Evolutionary conservation across 2,888 invertebrate species (phyloP).

Genomic region (Andrena camellia): DNA sequence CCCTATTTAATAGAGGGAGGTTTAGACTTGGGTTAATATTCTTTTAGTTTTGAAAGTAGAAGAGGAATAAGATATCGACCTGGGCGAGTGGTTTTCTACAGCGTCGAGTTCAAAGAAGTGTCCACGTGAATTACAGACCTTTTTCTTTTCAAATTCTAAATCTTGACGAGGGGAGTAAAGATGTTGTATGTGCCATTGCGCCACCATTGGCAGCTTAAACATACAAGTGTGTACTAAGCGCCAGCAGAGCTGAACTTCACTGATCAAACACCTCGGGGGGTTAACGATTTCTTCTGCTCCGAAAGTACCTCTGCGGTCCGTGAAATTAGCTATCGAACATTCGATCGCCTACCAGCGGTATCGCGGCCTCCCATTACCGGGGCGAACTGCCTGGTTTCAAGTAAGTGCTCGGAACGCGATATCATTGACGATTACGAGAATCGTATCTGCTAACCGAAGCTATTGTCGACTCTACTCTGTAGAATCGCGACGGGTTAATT

Average conservation of each 20-base stretch:
- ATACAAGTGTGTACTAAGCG: too few species aligned
- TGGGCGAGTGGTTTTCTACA: too few species aligned
- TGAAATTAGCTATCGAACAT: not conserved
- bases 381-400: slow-evolving; percentile 1
- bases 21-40: too few species aligned
- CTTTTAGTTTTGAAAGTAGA: too few species aligned
- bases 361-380: slow-evolving; percentile 27
- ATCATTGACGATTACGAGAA: slow-evolving; percentile 51
- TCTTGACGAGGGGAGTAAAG: not conserved
- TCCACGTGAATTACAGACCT: too few species aligned
- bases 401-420: slow-evolving; percentile 45
- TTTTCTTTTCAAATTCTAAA: not conserved
- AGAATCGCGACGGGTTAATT: slow-evolving; percentile 13
- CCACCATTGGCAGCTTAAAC: too few species aligned
- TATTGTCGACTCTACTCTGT: not conserved
- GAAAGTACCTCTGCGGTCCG: not conserved
- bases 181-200: too few species aligned
- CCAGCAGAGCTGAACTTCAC: too few species aligned
- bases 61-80: too few species aligned
- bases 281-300: slow-evolving; percentile 6
- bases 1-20: too few species aligned
- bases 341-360: slow-evolving; percentile 10
- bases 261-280: too few species aligned
- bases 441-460: slow-evolving; percentile 31
- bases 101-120: too few species aligned